Evolutionary conservation across 2,797 vertebrate genomes (phyloP).

Genomic region (Tenualosa thibaudeaui): DNA sequence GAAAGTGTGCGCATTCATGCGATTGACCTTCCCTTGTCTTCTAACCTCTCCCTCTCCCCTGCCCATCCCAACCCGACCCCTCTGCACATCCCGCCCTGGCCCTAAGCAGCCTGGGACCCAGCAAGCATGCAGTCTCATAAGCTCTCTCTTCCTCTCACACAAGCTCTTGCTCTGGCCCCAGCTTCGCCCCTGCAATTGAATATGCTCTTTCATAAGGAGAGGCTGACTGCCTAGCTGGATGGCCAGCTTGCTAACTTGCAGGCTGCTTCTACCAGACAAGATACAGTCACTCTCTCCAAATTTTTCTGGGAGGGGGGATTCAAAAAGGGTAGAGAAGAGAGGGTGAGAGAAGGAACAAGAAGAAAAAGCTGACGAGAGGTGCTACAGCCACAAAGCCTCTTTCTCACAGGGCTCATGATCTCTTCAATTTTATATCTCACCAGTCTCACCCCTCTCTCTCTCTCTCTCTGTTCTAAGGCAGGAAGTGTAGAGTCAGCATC

Average conservation of each 20-base stretch:
- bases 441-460: not conserved
- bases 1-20: constrained; percentile 44
- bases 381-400: not conserved
- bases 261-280: constrained; percentile 48
- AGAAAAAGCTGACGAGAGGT: constrained; percentile 42
- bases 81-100: not conserved
- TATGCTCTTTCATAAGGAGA: constrained; percentile 47
- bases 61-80: not conserved
- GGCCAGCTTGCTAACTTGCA: not conserved
- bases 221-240: constrained; percentile 9
- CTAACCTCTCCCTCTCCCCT: not conserved
- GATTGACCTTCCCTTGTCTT: constrained; percentile 53
- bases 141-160: not conserved
- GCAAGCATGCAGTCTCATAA: constrained; percentile 14
- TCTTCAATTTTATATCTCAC: constrained; percentile 17
- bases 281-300: not conserved
- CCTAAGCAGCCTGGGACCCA: not conserved
- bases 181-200: constrained; percentile 47
- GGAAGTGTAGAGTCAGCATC: constrained; percentile 61
- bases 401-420: constrained; percentile 35
- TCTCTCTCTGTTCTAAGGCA: not conserved
- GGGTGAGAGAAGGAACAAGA: not conserved
- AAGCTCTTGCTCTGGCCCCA: not conserved
- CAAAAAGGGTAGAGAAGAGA: not conserved
- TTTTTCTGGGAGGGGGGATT: not conserved